Base-by-base conservation (phyloP, 2,888 invertebrate genomes). In the Toxonevra muliebris region DNA sequence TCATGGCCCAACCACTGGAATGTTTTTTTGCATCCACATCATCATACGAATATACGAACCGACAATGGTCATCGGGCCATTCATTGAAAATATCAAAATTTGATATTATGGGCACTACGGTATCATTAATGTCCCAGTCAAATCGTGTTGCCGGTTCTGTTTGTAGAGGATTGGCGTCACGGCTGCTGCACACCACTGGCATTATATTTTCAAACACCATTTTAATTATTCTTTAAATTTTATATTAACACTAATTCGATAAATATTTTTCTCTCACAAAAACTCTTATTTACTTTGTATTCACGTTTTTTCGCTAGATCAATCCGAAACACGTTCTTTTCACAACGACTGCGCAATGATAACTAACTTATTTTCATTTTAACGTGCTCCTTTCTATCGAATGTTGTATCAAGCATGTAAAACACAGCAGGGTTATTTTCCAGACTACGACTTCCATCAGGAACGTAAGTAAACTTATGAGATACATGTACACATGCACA, bases 121-220 rank as follows among this genome's bases (percentile, higher is more conserved):
- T 93, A 86, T 97, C 97, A 86, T 97, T 97, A 83, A 97, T 97
- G 86, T 97, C 97, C 97, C 97, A 97, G 82, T 96, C 96, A 70
- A 53, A 3, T 2, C 13, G 12, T 5, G 8, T 48, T 12, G 13
- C 4, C 8, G 48, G 15, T 48, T 12, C 8, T 48, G 72, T 55
- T 30, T 30, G 30, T 4, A 30, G 30, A 7, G 30, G 7, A 30
- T 7, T 30, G 30, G 30, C 3, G 30, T 7, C 30, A 30, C 7
- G 30, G 30, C 7, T 30, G 30, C 30, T 7, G 30, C 30, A 30
- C 2, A 30, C 30, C 30, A 30, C 30, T 7, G 30, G 30, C 30
- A 30, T 30, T 30, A 30, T 30, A 7, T 30, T 30, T 30, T 30
- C 30, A 30, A 30, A 30, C 30, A 30, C 30, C 30, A 30, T 30